Evolutionary conservation across 1,140 invertebrate species (phyloP).

Genomic region (Zaprionus kolodkinae): DNA sequence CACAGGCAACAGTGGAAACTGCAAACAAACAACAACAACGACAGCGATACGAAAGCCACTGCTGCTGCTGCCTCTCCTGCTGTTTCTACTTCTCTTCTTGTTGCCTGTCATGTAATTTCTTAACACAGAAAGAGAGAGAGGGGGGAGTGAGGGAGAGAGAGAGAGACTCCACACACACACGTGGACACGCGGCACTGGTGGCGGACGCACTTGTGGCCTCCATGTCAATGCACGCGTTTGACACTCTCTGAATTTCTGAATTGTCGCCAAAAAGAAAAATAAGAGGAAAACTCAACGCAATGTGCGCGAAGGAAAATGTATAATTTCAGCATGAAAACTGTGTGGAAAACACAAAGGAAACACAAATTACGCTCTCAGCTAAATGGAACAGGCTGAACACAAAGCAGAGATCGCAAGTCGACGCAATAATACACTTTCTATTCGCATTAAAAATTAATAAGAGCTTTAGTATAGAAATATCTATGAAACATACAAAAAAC

Average conservation of each 20-base stretch:
- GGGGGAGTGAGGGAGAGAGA: slow-evolving; percentile 38
- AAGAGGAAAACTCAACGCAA: slow-evolving; percentile 34
- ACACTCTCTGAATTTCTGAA: slow-evolving; percentile 72
- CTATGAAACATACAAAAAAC: too few species aligned
- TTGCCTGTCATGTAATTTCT: slow-evolving; percentile 54
- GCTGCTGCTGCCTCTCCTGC: slow-evolving; percentile 24
- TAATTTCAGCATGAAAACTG: slow-evolving; percentile 52
- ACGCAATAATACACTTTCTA: too few species aligned
- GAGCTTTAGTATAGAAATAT: too few species aligned
- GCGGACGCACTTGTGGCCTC: slow-evolving; percentile 61
- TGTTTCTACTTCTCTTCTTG: slow-evolving; percentile 28
- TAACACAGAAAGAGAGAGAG: slow-evolving; percentile 35
- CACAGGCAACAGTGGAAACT: slow-evolving; percentile 35
- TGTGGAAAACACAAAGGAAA: slow-evolving; percentile 56
- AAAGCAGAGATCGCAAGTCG: not conserved
- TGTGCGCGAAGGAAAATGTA: slow-evolving; percentile 46
- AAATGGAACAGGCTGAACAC: slow-evolving; percentile 59
- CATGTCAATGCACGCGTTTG: slow-evolving; percentile 78
- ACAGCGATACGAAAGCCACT: slow-evolving; percentile 1
- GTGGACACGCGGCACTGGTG: slow-evolving; percentile 14
- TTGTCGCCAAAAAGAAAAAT: slow-evolving; percentile 68
- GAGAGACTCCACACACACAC: slow-evolving; percentile 20
- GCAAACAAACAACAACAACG: slow-evolving; percentile 51
- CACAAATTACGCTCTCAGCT: slow-evolving; percentile 69
- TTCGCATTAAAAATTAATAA: not conserved